Conservation (phyloP, 2,888 invertebrate species). For the Augiades crinisus region DNA sequence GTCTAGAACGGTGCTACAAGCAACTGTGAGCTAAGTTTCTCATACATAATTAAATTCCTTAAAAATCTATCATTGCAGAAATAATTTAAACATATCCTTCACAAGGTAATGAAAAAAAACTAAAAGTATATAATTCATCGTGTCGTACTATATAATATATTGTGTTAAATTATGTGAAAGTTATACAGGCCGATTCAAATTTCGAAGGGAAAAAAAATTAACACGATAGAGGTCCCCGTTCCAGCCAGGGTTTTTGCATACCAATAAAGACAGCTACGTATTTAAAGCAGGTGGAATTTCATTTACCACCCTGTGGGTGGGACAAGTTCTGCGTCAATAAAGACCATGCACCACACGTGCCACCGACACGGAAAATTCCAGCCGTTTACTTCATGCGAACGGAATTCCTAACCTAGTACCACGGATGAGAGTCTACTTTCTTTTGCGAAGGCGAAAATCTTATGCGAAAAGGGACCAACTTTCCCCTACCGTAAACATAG, state of each 20-base stretch:
- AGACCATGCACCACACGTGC: constrained; percentile 74
- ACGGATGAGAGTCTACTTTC: constrained; percentile 40
- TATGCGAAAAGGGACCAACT: constrained; percentile 61
- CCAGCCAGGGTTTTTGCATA: constrained; percentile 50
- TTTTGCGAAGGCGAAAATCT: constrained; percentile 41
- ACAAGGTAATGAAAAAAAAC: no score
- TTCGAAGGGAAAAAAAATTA: background rate
- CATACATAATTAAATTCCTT: no score
- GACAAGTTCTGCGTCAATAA: constrained; percentile 67
- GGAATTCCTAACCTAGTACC: constrained; percentile 28
- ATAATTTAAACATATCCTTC: no score
- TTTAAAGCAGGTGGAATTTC: constrained; percentile 71
- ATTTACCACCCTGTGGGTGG: constrained; percentile 59
- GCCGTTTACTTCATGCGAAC: constrained; percentile 35
- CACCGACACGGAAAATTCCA: constrained; percentile 68
- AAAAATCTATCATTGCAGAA: no score
- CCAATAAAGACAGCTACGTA: constrained; percentile 57
- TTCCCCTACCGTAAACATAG: constrained; percentile 74
- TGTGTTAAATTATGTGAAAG: no score
- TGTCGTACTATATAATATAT: no score
- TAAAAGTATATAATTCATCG: no score
- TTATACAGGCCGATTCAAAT: background rate
- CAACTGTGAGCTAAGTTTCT: no score
- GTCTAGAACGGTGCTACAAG: no score
- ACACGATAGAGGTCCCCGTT: constrained; percentile 26